Evolutionary conservation across 2,888 invertebrate genomes (phyloP).

Genomic region (Latrodectus hesperus): DNA sequence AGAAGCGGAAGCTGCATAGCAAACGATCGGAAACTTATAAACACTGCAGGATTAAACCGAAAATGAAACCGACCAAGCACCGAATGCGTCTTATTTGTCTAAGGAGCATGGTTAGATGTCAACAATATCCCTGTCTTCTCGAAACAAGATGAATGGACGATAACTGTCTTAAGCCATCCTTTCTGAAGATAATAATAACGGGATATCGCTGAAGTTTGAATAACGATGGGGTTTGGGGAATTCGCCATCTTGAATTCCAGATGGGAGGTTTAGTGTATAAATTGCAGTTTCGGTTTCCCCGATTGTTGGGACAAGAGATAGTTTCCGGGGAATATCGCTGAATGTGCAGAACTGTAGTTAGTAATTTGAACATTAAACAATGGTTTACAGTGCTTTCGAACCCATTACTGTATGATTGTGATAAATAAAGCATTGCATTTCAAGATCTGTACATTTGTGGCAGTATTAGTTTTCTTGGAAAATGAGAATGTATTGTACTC

Average conservation of each 20-base stretch:
- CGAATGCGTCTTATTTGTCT: background rate
- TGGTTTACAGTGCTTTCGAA: background rate
- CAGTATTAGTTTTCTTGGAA: no score
- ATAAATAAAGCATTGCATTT: no score
- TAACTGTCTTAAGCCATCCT: background rate
- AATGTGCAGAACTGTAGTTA: background rate
- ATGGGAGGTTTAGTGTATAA: conserved; percentile 5
- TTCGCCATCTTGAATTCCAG: conserved; percentile 1
- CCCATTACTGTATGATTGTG: no score
- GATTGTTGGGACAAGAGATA: background rate
- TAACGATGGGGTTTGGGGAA: background rate
- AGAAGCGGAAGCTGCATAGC: background rate
- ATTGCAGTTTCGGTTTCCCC: conserved; percentile 3
- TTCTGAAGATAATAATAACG: background rate
- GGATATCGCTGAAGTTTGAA: background rate
- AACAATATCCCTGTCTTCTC: background rate
- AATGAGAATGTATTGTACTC: no score
- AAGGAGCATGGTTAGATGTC: background rate
- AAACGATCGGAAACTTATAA: background rate
- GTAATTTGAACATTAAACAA: conserved; percentile 5
- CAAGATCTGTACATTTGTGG: no score
- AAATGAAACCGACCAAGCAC: background rate
- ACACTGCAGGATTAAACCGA: background rate
- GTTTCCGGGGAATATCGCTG: background rate
- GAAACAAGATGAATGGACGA: conserved; percentile 1